These are phyloP conservation scores for Clostera curtula DNA, from an alignment of 2,888 invertebrate species.

Conservation along the genomic window DNA sequence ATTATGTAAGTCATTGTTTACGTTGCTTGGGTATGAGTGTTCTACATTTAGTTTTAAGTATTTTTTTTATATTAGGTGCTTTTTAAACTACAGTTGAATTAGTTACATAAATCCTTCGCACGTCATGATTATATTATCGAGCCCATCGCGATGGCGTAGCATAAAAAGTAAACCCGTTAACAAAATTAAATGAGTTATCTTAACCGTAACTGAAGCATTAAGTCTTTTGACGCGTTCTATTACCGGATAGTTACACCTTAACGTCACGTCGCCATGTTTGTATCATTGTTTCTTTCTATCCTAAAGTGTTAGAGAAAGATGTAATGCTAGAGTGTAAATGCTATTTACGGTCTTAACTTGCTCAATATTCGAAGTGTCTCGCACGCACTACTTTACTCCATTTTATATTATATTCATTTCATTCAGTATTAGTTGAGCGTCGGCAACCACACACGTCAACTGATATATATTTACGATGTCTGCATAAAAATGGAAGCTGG, in stretches of 20 bases:
- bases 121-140: constrained; percentile 8
- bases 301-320: constrained; percentile 22
- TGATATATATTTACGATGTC: no score
- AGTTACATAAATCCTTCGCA: constrained; percentile 11
- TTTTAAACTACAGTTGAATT: no score
- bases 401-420: no score
- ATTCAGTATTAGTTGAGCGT: no score
- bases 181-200: constrained; percentile 24
- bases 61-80: neutral
- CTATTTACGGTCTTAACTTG: no score
- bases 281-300: constrained; percentile 31
- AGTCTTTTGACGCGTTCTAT: constrained; percentile 34
- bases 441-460: no score
- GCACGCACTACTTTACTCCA: no score
- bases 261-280: constrained; percentile 31
- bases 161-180: constrained; percentile 19
- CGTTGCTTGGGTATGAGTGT: neutral
- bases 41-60: neutral
- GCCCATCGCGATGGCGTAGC: constrained; percentile 8
- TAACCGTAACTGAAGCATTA: constrained; percentile 22
- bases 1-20: constrained; percentile 9
- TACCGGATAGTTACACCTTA: constrained; percentile 34
- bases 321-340: constrained; percentile 30
- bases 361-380: no score
- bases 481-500: no score